phyloP scores from a whole-genome alignment of 2,888 invertebrate genomes.

The Tinea semifulvella region DNA sequence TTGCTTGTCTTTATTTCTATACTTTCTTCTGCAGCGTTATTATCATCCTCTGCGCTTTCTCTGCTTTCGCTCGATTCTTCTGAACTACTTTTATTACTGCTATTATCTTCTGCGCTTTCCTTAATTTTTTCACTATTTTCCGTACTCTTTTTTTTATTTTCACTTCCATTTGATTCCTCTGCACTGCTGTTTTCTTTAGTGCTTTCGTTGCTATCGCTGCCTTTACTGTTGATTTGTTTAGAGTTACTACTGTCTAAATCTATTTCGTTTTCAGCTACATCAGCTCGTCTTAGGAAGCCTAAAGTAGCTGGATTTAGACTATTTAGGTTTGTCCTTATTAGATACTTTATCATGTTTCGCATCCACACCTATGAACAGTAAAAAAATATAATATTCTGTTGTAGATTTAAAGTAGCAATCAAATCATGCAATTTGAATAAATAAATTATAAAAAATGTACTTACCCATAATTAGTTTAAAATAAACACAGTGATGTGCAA shows the following conservation, averaged over 20 bases:
- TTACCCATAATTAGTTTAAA: too few relatives aligned
- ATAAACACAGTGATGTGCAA: too few relatives aligned
- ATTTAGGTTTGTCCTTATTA: slow-evolving; percentile 16
- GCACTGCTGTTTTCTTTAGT: slow-evolving; percentile 20
- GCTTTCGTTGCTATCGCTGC: slow-evolving; percentile 21
- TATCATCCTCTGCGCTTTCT: slow-evolving; percentile 20
- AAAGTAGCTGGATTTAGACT: slow-evolving; percentile 32
- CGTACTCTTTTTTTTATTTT: background rate
- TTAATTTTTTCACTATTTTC: background rate
- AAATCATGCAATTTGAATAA: too few relatives aligned
- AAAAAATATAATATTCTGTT: too few relatives aligned
- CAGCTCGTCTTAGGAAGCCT: slow-evolving; percentile 20
- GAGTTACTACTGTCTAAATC: background rate
- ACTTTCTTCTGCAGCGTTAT: slow-evolving; percentile 20
- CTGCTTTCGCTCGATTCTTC: background rate
- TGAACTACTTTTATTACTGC: background rate
- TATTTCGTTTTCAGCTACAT: slow-evolving; percentile 20
- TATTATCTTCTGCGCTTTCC: background rate
- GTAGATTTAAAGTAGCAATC: too few relatives aligned
- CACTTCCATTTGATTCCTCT: slow-evolving; percentile 15
- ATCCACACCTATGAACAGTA: slow-evolving; percentile 20
- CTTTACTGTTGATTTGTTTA: slow-evolving; percentile 24
- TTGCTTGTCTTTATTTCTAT: slow-evolving; percentile 16
- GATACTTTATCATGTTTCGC: slow-evolving; percentile 21
- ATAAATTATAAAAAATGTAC: too few relatives aligned